phyloP scores from a whole-genome alignment of 2,888 invertebrate genomes.

The Drosophila demipolita region DNA sequence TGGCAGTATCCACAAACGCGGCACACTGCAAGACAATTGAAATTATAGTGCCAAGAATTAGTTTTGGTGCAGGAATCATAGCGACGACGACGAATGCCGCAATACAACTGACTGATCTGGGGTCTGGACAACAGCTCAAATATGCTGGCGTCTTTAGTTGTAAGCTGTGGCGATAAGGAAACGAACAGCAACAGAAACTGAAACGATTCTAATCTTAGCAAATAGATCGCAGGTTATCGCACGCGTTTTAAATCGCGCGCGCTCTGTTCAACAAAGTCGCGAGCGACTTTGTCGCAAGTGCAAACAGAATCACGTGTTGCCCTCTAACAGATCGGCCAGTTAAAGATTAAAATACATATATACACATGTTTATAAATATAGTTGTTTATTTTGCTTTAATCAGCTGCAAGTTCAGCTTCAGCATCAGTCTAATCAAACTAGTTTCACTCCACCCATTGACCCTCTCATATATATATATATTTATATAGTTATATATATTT shows the following conservation, averaged over 20 bases:
- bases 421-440: slow-evolving; percentile 1
- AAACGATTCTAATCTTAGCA: slow-evolving; percentile 26
- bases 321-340: slow-evolving; percentile 4
- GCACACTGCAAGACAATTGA: slow-evolving; percentile 74
- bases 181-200: neutral
- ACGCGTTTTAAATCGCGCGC: slow-evolving; percentile 55
- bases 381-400: slow-evolving; percentile 8
- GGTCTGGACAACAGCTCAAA: slow-evolving; percentile 41
- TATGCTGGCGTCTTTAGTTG: slow-evolving; percentile 18
- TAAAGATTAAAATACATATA: slow-evolving; percentile 10
- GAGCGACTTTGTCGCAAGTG: slow-evolving; percentile 43
- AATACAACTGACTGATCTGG: slow-evolving; percentile 50
- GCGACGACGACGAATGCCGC: slow-evolving; percentile 36
- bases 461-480: neutral
- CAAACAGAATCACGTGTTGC: slow-evolving; percentile 68
- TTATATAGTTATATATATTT: too few relatives aligned
- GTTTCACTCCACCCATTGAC: slow-evolving; percentile 4
- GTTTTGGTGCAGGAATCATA: slow-evolving; percentile 47
- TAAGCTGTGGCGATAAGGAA: slow-evolving; percentile 23
- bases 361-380: neutral
- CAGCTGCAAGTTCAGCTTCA: slow-evolving; percentile 16
- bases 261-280: slow-evolving; percentile 21
- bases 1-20: slow-evolving; percentile 67
- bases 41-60: slow-evolving; percentile 58
- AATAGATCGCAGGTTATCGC: slow-evolving; percentile 41